These are phyloP conservation scores for Apteryx owenii DNA, from an alignment of 2,113 vertebrate species.

Conservation along the genomic window DNA sequence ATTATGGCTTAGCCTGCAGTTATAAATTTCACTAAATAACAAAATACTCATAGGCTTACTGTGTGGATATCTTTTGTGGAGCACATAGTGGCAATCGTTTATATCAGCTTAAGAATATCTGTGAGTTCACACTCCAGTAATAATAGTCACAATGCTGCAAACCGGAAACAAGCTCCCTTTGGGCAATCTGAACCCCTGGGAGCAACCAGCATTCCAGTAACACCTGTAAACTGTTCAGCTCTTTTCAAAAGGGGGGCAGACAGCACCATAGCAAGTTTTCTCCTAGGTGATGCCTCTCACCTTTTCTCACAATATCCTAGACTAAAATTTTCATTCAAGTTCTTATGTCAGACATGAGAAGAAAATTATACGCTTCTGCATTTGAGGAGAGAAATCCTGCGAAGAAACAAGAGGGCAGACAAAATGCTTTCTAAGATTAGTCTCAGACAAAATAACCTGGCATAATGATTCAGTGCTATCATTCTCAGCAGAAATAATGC, in stretches of 20 bases:
- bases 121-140: background rate
- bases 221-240: background rate
- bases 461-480: background rate
- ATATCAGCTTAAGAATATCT: background rate
- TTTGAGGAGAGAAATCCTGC: background rate
- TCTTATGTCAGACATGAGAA: background rate
- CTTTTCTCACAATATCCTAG: background rate
- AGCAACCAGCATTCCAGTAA: background rate
- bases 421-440: background rate
- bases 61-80: background rate
- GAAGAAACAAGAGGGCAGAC: background rate
- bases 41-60: background rate
- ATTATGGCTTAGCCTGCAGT: background rate
- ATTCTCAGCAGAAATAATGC: background rate
- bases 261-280: background rate
- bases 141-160: background rate
- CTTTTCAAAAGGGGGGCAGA: background rate
- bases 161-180: background rate
- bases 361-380: background rate
- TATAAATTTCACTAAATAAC: background rate
- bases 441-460: background rate
- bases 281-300: background rate
- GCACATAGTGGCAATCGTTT: background rate
- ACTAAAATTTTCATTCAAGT: background rate
- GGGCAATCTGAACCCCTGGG: background rate